Evolutionary conservation across 1,140 invertebrate species (phyloP), one percentile per base, ranked within the genome.

Genomic region (Trinorchestia longiramus): DNA sequence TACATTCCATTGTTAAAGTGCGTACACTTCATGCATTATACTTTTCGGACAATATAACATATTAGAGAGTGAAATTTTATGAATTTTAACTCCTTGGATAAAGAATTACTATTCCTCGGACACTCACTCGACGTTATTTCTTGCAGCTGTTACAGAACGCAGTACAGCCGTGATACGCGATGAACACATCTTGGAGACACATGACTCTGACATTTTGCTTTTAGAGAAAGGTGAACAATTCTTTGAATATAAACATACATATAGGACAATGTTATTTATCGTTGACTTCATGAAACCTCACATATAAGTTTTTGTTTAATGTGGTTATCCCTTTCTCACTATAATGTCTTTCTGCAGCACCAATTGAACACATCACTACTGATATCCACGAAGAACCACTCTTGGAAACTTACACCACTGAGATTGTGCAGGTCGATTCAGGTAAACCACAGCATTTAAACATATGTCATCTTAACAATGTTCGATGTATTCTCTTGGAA

Each of bases 381-480:
- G 88, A 91, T 17, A 91, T 91, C 88, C 88, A 44, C 43, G 88
- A 23, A 91, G 88, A 91, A 42, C 88, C 88, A 19, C 88, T 43
- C 41, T 42, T 91, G 88, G 88, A 91, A 36, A 42, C 43, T 43
- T 36, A 91, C 6, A 91, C 6, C 41, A 91, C 88, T 91, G 88
- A 91, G 36, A 42, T 91, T 28, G 88, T 91, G 43, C 41, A 91
- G 43, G 43, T 91, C 15, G 88, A 91, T 91, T 43, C 88, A 91
- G 88, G 88, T 91, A 91, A n/a, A 91, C 41, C 41, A 91, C 88
- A 91, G 28, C 43, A 42, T 91, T 42, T 42, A 42, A 36, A 36
- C 28, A 77, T 77, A 77, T 28, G 41, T 11, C 44, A 28, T 94
- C 40, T 19, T 43, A 44, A 41, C 28, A 41, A 11, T 53, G 47